phyloP scores from a whole-genome alignment of 2,113 vertebrate genomes.

The Chunga burmeisteri region DNA sequence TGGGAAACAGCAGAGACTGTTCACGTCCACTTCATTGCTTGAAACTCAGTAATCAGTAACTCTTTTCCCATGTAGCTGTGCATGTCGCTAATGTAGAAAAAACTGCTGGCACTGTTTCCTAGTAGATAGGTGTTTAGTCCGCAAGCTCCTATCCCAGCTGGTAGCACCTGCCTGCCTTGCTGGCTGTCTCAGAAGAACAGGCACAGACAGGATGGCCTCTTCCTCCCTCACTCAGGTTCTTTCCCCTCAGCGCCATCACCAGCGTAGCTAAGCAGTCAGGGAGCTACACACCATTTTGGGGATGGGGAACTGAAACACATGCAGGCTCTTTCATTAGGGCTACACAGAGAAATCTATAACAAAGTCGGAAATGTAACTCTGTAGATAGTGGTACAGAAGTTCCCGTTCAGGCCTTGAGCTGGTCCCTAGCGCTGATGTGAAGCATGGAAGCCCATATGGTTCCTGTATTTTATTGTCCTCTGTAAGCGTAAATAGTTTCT shows the following conservation, averaged over 20 bases:
- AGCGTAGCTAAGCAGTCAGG: not conserved
- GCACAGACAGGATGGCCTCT: not conserved
- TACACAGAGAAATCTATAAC: not conserved
- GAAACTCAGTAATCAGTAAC: not conserved
- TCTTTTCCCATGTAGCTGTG: not conserved
- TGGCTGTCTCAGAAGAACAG: not conserved
- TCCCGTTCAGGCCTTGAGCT: not conserved
- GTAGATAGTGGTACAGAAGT: not conserved
- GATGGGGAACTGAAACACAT: not conserved
- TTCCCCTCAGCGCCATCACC: not conserved
- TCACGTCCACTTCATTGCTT: not conserved
- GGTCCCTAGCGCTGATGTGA: not conserved
- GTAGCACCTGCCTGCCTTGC: not conserved
- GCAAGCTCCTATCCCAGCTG: not conserved
- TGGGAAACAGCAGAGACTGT: not conserved
- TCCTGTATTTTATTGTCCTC: not conserved
- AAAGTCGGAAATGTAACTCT: not conserved
- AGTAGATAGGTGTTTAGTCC: not conserved
- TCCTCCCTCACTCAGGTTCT: not conserved
- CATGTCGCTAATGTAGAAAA: not conserved
- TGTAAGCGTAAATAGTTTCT: not conserved
- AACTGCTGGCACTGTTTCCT: not conserved
- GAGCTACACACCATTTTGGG: fast-evolving
- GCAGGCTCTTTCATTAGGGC: not conserved
- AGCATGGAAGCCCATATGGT: fast-evolving